Base-by-base conservation (phyloP, 2,888 invertebrate genomes). In the Nemoura dubitans region DNA sequence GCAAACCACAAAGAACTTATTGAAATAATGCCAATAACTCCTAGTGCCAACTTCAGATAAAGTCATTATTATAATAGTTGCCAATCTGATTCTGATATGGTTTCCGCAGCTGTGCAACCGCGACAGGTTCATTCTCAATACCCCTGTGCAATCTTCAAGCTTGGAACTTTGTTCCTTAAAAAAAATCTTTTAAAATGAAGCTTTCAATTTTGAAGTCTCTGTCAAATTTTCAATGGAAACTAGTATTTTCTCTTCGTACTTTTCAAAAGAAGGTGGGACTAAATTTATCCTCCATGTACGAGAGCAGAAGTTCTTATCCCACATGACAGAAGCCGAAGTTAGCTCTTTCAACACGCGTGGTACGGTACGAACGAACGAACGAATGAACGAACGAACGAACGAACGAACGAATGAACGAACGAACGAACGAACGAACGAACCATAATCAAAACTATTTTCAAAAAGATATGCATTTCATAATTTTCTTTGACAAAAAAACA, bases 1-100 rank as follows among this genome's bases (percentile, higher is more conserved):
- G 36, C 36, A 3, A 36, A 6, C 36, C 36, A 36, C 36, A 3
- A 76, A 76, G 21, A n/a, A 78, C 10, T 78, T 78, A 78, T 78
- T 78, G 26, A 28, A 27, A 27, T 78, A 27, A 27, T 28, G 78
- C 78, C 28, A 78, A 27, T 78, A 78, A 78, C 10, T 26, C 28
- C 16, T 26, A 2, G 10, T 78, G 78, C 28, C 28, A 78, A 78
- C 27, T 78, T 78, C 78, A 78, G 28, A 78, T 26, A 78, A 78
- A 78, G 26, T 78, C 27, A 78, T 78, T 78, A 78, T 78, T 78
- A 27, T 78, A 25, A 78, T 78, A 27, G 5, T 76, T 59, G 59
- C 59, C 59, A 16, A 59, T 59, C 14, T 21, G 59, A 59, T 59
- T 59, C 21, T 59, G 59, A 16, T 59, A 21, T 10, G 59, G 59